Base-by-base conservation (phyloP, 2,797 vertebrate genomes). In the Crypturellus tataupa region DNA sequence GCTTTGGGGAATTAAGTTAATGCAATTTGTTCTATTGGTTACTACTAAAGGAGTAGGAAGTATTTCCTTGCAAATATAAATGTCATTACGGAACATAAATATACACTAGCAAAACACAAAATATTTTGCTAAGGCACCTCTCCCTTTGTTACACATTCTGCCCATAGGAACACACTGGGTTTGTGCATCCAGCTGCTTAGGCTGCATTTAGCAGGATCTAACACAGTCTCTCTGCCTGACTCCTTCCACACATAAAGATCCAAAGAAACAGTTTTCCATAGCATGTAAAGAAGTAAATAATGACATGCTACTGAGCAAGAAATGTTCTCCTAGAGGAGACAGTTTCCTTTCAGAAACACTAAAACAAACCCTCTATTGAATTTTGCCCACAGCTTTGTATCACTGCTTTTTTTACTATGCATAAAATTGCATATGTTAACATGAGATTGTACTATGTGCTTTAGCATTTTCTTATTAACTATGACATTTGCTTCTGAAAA, bases 291-390 rank as follows among this genome's bases (percentile, higher is more conserved):
- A 88, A 93, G 76, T 64, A 88, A 51, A 72, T 95, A 90, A 95
- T 85, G 94, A 94, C 73, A 85, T 39, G 73, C 83, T 93, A 84
- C 88, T 15, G 24, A 94, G 95, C 83, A 90, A 92, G 91, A 71
- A 88, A 75, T 10, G 63, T 85, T 87, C 94, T 95, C 67, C 77
- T 91, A 25, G 80, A 94, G 87, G 85, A 94, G 89, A 76, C 60
- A 44, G 70, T 79, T 96, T 95, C 85, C 87, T 92, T 93, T 94
- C 75, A 90, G 58, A 86, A 72, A 49, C 71, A 39, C 53, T 90
- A 65, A 95, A 94, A 90, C 82, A 96, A 95, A 96, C 82, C 64
- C 87, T 85, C 91, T 44, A 47, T 90, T 92, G 89, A 91, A 40
- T 91, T 59, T 55, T 40, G 62, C 64, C 90, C 78, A 2, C 39